Percentiles rank a stretch among this genome's conserved stretches.
Evolutionary conservation across 2,888 invertebrate species (phyloP).

Genomic region (Lepetodrilus schrolli): DNA sequence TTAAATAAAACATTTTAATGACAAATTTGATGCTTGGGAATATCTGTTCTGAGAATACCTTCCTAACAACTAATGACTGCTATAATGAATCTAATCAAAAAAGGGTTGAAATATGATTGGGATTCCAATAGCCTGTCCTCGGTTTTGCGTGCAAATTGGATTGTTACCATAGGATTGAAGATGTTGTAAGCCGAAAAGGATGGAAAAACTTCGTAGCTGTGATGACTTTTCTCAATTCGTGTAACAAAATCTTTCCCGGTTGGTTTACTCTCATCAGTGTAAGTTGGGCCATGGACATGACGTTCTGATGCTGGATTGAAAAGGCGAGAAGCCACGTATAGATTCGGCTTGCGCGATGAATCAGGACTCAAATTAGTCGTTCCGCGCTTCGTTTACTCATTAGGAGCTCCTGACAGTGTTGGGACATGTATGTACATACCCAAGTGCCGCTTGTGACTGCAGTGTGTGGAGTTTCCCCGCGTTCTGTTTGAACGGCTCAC

Average conservation of each 20-base stretch:
- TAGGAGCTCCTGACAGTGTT: not conserved
- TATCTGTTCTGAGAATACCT: too few relatives aligned
- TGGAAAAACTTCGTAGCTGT: too few relatives aligned
- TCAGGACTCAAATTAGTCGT: conserved; percentile 10
- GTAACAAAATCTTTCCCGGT: not conserved
- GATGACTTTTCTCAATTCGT: conserved; percentile 8
- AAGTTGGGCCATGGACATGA: not conserved
- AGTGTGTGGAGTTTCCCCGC: not conserved
- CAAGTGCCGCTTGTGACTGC: not conserved
- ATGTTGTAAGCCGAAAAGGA: too few relatives aligned
- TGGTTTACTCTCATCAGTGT: not conserved
- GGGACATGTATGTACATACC: conserved; percentile 8
- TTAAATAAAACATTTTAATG: too few relatives aligned
- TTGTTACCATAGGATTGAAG: too few relatives aligned
- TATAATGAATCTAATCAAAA: too few relatives aligned
- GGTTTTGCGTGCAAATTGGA: too few relatives aligned
- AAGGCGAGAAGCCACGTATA: not conserved
- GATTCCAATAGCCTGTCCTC: too few relatives aligned
- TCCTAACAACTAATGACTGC: too few relatives aligned
- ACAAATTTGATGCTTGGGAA: too few relatives aligned
- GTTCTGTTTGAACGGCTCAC: conserved; percentile 10
- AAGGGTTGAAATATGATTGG: too few relatives aligned
- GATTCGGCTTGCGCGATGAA: conserved; percentile 13
- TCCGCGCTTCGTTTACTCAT: conserved; percentile 11
- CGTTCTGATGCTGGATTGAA: not conserved